Base-by-base conservation (phyloP, 2,797 vertebrate species). In the Oreortyx pictus region DNA sequence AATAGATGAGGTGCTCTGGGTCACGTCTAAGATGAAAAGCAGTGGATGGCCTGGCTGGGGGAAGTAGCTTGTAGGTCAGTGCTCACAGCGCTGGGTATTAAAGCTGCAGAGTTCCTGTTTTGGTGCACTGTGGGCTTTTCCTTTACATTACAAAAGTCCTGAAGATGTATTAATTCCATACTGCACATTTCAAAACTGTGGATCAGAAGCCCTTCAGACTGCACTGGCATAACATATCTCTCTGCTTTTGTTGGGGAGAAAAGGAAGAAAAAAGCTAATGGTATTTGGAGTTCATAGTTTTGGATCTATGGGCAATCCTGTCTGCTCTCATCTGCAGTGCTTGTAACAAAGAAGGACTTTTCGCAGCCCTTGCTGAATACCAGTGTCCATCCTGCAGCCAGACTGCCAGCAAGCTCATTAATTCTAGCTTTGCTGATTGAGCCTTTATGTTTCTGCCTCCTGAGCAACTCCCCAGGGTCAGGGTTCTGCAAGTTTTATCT, bases 341-440 rank as follows among this genome's bases (percentile, higher is more conserved):
- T 66, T 17, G 5, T 66, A 41, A 68, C 49, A 75, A 56, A 68
- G 82, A 52, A 37, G 2, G 11, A 39, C 54, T 92, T 82, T 78
- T 35, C 25, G 23, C 29, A 72, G 72, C 29, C 54, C 27, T 70
- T 62, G n/a, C 43, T 52, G 74, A 79, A 91, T 71, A 44, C 68
- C 71, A 23, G 46, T 68, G 41, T 70, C 57, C n/a, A 25, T 57
- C 35, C 57, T 56, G 61, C 27, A 82, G 57, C 31, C 82, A 92
- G 57, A 3, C 23, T 62, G 65, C 23, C 61, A 87, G 72, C 33
- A 31, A 60, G 31, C 20, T 79, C 64, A n/a, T 88, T 82, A 92
- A 91, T 94, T 80, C 73, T 70, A 82, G 61, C 52, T 82, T 87
- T 90, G 71, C 70, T 89, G 47, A 33, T 88, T 76, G 87, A 92